Conservation (phyloP, 1,140 invertebrate species). For the Grapholita molesta region DNA sequence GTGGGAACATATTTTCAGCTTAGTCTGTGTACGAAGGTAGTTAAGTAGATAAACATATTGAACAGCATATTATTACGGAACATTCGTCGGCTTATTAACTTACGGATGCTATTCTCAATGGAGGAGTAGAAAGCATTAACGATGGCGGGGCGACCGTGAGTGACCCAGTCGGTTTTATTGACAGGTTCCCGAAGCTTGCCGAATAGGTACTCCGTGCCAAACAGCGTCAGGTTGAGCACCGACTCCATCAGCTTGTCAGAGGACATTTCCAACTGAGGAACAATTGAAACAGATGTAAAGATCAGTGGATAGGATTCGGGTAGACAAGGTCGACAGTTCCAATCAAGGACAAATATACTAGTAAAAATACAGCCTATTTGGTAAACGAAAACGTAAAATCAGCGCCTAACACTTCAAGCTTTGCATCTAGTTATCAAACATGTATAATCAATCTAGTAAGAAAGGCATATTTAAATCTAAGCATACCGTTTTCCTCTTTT, state of each 20-base stretch:
- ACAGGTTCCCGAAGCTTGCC: conserved; percentile 86
- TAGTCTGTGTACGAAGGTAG: background rate
- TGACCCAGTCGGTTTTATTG: conserved; percentile 91
- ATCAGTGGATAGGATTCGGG: background rate
- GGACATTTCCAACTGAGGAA: conserved; percentile 82
- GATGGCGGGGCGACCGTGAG: conserved; percentile 86
- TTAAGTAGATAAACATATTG: too few species aligned
- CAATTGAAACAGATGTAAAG: background rate
- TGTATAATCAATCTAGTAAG: too few species aligned
- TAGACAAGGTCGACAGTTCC: background rate
- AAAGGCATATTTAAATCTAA: too few species aligned
- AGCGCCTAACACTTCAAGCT: too few species aligned
- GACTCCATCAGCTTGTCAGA: conserved; percentile 85
- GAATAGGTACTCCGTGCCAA: conserved; percentile 88
- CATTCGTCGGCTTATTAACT: too few species aligned
- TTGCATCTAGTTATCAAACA: too few species aligned
- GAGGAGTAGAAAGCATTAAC: conserved; percentile 92
- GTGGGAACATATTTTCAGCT: conserved; percentile 9
- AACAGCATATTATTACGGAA: too few species aligned
- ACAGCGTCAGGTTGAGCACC: conserved; percentile 85
- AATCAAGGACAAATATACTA: too few species aligned
- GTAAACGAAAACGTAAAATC: too few species aligned
- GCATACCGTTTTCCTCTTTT: too few species aligned
- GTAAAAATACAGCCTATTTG: too few species aligned
- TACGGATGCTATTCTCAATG: conserved; percentile 91